These are phyloP conservation scores for Semaprochilodus insignis DNA, from an alignment of 2,797 vertebrate genomes.

Conservation along the genomic window DNA sequence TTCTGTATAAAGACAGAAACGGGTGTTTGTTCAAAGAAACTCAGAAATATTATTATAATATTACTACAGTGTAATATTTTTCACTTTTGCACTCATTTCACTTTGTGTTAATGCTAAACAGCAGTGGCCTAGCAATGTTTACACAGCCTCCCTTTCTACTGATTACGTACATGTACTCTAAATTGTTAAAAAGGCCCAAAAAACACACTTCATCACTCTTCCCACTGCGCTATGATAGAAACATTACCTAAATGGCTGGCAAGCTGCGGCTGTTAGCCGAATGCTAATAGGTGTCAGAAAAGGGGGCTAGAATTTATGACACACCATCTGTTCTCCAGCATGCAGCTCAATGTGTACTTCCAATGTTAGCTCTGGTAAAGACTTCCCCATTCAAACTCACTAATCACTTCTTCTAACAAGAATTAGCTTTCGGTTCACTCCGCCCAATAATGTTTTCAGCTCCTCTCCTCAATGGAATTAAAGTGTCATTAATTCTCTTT, in stretches of 20 bases:
- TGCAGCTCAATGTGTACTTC: slow-evolving; percentile 83
- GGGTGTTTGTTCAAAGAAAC: neutral
- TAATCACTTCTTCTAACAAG: slow-evolving; percentile 78
- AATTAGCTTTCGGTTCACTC: slow-evolving; percentile 75
- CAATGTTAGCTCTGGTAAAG: slow-evolving; percentile 85
- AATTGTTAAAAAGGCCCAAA: slow-evolving; percentile 60
- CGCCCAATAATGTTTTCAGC: slow-evolving; percentile 69
- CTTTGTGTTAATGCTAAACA: slow-evolving; percentile 16
- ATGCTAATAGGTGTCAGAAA: slow-evolving; percentile 86
- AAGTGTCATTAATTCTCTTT: slow-evolving; percentile 70
- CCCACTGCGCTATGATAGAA: slow-evolving; percentile 83
- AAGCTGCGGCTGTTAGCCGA: slow-evolving; percentile 84
- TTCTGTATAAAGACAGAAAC: neutral
- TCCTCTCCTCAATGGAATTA: slow-evolving; percentile 68
- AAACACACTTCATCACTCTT: slow-evolving; percentile 80
- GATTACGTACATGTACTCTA: slow-evolving; percentile 51
- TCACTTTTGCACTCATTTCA: slow-evolving; percentile 36
- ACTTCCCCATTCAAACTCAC: slow-evolving; percentile 80
- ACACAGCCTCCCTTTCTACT: slow-evolving; percentile 50
- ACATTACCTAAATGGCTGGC: slow-evolving; percentile 86
- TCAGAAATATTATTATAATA: neutral
- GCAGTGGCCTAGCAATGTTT: slow-evolving; percentile 38
- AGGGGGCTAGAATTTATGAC: slow-evolving; percentile 81
- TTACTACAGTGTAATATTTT: neutral
- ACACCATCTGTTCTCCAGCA: slow-evolving; percentile 84